Evolutionary conservation across 2,113 vertebrate genomes (phyloP).

Genomic region (Centrocercus urophasianus): DNA sequence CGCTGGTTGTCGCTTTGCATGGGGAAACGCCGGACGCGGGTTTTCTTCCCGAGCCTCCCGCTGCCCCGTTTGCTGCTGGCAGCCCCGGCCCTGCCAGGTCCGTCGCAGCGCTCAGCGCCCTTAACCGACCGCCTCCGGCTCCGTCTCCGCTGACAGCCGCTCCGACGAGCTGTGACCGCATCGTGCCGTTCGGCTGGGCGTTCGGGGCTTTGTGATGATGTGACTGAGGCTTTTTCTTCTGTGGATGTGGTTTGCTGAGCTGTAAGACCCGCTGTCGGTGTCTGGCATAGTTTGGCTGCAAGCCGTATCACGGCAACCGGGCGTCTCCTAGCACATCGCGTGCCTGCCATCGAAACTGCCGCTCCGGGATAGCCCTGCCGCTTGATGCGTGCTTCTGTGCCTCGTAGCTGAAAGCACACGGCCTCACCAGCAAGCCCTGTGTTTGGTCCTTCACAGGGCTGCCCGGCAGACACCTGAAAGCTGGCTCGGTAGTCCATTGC

Average conservation of each 20-base stretch:
- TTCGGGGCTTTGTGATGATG: neutral
- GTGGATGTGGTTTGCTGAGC: neutral
- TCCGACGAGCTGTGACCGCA: fast-evolving
- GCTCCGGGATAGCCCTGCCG: neutral
- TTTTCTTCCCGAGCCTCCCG: too few relatives aligned
- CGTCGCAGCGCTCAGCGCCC: too few relatives aligned
- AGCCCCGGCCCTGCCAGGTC: neutral
- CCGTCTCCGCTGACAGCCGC: neutral
- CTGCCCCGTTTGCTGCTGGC: too few relatives aligned
- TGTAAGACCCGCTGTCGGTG: neutral
- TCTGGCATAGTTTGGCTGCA: neutral
- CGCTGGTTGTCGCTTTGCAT: too few relatives aligned
- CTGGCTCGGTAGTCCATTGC: fast-evolving
- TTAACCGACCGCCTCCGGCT: too few relatives aligned
- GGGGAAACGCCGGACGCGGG: too few relatives aligned
- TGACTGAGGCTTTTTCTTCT: neutral
- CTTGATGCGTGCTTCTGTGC: neutral
- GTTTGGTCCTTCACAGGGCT: neutral
- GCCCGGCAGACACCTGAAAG: neutral
- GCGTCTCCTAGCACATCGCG: neutral
- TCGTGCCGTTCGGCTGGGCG: neutral
- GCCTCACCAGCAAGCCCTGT: neutral
- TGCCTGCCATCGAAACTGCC: neutral
- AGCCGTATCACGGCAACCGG: neutral
- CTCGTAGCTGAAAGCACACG: neutral